Percentiles rank a stretch among this genome's conserved stretches.
phyloP scores from a whole-genome alignment of 2,113 vertebrate genomes.

The Sinocyclocheilus maitianheensis region DNA sequence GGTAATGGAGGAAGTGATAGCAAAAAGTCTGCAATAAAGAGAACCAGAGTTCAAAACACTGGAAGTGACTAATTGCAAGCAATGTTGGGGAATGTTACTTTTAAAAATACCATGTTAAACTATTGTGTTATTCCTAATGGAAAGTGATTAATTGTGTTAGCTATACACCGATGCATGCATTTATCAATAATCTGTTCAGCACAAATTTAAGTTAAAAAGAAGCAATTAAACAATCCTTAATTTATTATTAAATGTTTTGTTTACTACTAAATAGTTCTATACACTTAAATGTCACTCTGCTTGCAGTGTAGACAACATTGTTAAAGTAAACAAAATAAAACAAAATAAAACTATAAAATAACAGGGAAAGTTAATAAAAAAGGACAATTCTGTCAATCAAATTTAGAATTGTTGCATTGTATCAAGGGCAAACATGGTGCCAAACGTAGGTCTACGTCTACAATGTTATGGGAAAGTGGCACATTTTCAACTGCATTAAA shows the following conservation, averaged over 20 bases:
- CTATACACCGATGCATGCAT: neutral
- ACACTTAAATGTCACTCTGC: too few relatives aligned
- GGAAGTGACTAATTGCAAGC: too few relatives aligned
- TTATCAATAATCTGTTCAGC: neutral
- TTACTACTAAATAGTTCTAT: too few relatives aligned
- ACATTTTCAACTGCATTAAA: neutral
- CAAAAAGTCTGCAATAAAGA: neutral
- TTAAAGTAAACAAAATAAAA: too few relatives aligned
- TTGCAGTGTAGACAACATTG: too few relatives aligned
- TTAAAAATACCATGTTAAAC: neutral
- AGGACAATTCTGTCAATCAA: too few relatives aligned
- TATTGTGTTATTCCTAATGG: neutral
- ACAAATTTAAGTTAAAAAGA: neutral
- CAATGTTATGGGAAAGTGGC: neutral
- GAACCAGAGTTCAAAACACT: too few relatives aligned
- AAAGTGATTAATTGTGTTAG: neutral
- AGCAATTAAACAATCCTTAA: neutral
- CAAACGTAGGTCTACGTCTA: neutral
- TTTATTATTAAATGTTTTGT: neutral
- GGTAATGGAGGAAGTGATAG: neutral
- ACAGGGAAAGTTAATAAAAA: too few relatives aligned
- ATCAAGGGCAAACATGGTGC: neutral
- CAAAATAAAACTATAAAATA: too few relatives aligned
- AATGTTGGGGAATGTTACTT: neutral
- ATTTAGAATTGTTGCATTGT: too few relatives aligned